Conservation (phyloP, 2,113 vertebrate genomes). For the Ceyx cyanopectus region DNA sequence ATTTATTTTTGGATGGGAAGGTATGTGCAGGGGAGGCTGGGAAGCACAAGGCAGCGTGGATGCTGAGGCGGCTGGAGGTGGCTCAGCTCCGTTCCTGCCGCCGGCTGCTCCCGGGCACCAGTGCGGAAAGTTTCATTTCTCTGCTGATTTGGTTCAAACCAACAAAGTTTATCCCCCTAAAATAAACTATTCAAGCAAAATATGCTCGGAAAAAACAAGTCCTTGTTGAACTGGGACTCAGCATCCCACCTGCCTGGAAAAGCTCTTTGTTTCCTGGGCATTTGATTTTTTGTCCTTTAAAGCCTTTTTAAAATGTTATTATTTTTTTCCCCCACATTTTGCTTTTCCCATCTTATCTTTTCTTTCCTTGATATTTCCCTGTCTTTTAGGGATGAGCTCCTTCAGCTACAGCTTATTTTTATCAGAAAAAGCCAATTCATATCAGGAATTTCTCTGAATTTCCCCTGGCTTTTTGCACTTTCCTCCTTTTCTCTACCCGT, state of each 20-base stretch:
- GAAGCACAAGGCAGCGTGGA: background rate
- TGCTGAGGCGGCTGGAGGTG: background rate
- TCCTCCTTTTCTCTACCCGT: background rate
- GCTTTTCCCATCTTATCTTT: constrained; percentile 8
- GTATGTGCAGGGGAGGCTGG: background rate
- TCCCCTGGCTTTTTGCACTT: background rate
- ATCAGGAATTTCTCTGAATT: constrained; percentile 9
- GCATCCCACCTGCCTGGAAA: constrained; percentile 16
- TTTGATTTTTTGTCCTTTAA: background rate
- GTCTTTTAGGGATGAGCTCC: background rate
- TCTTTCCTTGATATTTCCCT: background rate
- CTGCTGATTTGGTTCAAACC: background rate
- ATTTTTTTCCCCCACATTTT: background rate
- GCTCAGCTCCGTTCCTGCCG: rapidly evolving
- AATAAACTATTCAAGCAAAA: background rate
- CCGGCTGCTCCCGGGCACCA: background rate
- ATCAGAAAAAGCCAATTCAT: constrained; percentile 14
- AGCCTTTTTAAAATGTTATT: background rate
- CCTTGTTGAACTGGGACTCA: background rate
- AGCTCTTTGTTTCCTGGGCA: constrained; percentile 35
- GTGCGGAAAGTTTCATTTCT: background rate
- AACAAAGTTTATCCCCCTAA: background rate
- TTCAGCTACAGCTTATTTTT: background rate
- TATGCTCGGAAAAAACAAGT: background rate
- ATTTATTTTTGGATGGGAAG: background rate